Percentiles rank a stretch among this genome's conserved stretches.
phyloP scores from a whole-genome alignment of 2,888 invertebrate species.

The Cataglyphis rosenhaueri region DNA sequence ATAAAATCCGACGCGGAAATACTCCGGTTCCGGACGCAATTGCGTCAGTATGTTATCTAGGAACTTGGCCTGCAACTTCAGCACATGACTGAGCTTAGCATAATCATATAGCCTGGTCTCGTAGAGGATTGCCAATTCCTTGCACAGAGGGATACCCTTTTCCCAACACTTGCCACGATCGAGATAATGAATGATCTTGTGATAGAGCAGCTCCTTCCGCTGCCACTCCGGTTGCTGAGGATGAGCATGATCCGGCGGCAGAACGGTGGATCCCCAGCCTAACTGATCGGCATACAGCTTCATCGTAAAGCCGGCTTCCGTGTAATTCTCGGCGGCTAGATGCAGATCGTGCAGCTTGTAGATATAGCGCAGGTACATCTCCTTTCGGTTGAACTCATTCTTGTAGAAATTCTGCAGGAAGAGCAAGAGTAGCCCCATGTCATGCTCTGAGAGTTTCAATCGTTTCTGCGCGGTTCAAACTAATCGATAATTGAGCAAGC shows the following conservation, averaged over 20 bases:
- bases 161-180: constrained; percentile 99
- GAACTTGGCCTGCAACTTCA: constrained; percentile 95
- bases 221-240: constrained; percentile 94
- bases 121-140: constrained; percentile 95
- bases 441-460: neutral
- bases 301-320: constrained; percentile 97
- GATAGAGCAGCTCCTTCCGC: constrained; percentile 95
- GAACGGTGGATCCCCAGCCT: constrained; percentile 91
- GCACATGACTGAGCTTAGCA: constrained; percentile 93
- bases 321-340: constrained; percentile 95
- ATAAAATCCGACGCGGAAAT: constrained; percentile 98
- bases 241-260: constrained; percentile 89
- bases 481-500: no score
- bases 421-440: constrained; percentile 72
- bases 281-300: constrained; percentile 97
- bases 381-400: constrained; percentile 97
- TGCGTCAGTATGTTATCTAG: constrained; percentile 96
- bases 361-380: constrained; percentile 98
- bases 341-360: constrained; percentile 98
- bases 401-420: constrained; percentile 95
- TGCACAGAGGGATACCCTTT: constrained; percentile 96
- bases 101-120: constrained; percentile 95
- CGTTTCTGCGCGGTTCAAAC: neutral
- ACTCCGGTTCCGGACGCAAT: constrained; percentile 96
- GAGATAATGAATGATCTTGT: constrained; percentile 96